A percentile compares a stretch with the other conserved stretches of the same genome.
These are phyloP conservation scores for Eupithecia pulchellata DNA, from an alignment of 2,888 invertebrate genomes.

Conservation along the genomic window DNA sequence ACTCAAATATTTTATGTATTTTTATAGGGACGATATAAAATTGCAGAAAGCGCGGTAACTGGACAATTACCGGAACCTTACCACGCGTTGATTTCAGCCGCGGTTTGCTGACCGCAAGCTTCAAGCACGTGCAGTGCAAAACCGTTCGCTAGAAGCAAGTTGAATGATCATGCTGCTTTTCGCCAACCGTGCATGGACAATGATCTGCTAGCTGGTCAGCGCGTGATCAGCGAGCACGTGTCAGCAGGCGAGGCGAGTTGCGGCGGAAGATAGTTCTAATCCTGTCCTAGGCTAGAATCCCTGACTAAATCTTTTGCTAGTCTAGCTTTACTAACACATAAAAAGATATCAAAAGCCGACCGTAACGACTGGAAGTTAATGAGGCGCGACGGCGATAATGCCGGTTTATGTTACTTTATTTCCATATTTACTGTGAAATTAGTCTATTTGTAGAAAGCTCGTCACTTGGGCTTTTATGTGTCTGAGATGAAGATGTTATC, in stretches of 20 bases:
- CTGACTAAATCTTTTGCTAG: constrained; percentile 39
- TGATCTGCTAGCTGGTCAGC: too few relatives aligned
- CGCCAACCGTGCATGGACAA: too few relatives aligned
- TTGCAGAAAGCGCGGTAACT: too few relatives aligned
- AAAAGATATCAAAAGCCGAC: constrained; percentile 73
- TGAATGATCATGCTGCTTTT: too few relatives aligned
- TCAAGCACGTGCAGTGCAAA: too few relatives aligned
- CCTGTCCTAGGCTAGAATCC: constrained; percentile 24
- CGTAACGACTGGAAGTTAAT: constrained; percentile 73
- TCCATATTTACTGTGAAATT: constrained; percentile 29
- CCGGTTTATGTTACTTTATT: constrained; percentile 38
- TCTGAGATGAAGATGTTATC: background rate
- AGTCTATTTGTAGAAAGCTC: constrained; percentile 13
- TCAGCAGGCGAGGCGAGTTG: too few relatives aligned
- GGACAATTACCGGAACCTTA: background rate
- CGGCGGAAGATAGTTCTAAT: background rate
- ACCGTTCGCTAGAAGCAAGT: too few relatives aligned
- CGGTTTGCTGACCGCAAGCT: background rate
- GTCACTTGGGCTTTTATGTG: background rate
- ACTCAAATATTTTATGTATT: too few relatives aligned
- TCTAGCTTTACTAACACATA: constrained; percentile 60
- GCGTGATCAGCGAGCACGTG: too few relatives aligned
- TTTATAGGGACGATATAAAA: too few relatives aligned
- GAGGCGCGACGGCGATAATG: constrained; percentile 72
- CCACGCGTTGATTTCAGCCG: background rate